Evolutionary conservation across 2,113 vertebrate species (phyloP).

Genomic region (Pantherophis guttatus): DNA sequence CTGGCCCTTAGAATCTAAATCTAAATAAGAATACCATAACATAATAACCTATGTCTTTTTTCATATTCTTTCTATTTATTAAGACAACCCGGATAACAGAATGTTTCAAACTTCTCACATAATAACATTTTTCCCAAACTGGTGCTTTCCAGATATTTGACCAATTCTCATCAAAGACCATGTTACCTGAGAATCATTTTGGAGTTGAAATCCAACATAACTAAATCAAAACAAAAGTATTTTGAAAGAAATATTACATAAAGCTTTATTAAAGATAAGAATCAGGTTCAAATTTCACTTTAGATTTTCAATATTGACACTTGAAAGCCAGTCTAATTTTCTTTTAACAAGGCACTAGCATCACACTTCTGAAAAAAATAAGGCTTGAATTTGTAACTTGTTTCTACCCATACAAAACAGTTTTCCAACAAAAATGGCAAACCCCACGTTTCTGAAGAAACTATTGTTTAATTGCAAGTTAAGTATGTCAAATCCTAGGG

Average conservation of each 20-base stretch:
- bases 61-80: conserved; percentile 8
- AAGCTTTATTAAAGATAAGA: conserved; percentile 15
- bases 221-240: background rate
- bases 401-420: background rate
- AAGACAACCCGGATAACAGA: background rate
- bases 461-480: background rate
- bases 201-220: background rate
- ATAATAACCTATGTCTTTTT: conserved; percentile 30
- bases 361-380: background rate
- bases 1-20: background rate
- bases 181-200: background rate
- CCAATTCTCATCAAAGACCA: background rate
- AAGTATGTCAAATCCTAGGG: background rate
- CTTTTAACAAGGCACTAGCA: background rate
- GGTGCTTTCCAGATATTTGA: background rate
- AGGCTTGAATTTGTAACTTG: background rate
- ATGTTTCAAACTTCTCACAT: background rate
- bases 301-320: conserved; percentile 11
- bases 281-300: background rate
- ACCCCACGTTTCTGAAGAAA: background rate
- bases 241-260: background rate
- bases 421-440: background rate
- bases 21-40: background rate
- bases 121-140: background rate
- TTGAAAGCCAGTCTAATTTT: conserved; percentile 1